Base-by-base conservation (phyloP, 2,797 vertebrate species). In the Takifugu ocellatus region DNA sequence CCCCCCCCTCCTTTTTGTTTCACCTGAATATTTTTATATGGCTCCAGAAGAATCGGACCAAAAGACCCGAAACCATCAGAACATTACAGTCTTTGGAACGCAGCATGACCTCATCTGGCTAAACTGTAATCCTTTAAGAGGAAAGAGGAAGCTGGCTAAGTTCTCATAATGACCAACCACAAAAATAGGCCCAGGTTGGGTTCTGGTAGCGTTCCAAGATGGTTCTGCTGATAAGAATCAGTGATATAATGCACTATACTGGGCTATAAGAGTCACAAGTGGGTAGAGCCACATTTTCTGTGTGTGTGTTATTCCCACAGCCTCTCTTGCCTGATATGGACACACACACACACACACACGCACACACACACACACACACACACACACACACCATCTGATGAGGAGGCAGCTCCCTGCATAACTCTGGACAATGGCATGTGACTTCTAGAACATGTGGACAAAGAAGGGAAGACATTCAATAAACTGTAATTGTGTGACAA, bases 391-490 rank as follows among this genome's bases (percentile, higher is more conserved):
- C 42, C 57, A 74, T 76, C 58, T 49, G 78, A 80, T 68, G 80
- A 82, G 76, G 75, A 78, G 76, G 72, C 52, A 75, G 78, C 81
- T 81, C 69, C 69, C 61, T 39, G 59, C 83, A 83, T 75, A 79
- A 61, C 81, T 76, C 63, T 25, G 58, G 78, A 86, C 86, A 87
- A 86, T 84, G 72, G 78, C 76, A 81, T 87, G 83, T 78, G 78
- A 83, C 73, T 81, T 65, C 70, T 64, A 78, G 82, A 79, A 81
- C 74, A 79, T 74, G 71, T 61, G 72, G 77, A 89, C 88, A 88
- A 88, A 90, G 84, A 87, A 78, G 85, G 88, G 87, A 90, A 90
- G 84, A 84, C 75, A 25, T 76, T 83, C 71, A 70, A 53, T 82
- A 78, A 85, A 83, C 83, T 59, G 65, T 67, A 73, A 78, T 75